Evolutionary conservation across 2,888 invertebrate species (phyloP), one percentile per base, ranked within the genome.

Genomic region (Eueremaeus valkanovi): DNA sequence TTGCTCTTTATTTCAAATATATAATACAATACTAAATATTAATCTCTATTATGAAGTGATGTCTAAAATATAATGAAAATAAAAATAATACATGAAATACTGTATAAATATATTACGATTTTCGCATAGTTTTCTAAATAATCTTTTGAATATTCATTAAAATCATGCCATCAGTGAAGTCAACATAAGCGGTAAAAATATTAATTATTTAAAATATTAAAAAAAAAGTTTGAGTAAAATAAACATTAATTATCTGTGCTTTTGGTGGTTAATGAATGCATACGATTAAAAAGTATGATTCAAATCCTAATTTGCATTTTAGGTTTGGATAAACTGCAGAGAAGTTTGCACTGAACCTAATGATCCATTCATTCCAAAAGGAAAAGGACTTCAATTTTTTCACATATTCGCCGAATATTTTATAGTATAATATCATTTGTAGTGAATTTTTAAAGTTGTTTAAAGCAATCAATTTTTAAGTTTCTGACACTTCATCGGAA

Each of bases 401-500:
- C 24, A 55, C 55, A 16, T 55, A n/a, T 24, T 55, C 27, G 13
- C 3, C 27, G 45, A 45, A 45, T 45, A 45, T 6, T 45, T 45
- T 45, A 45, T 11, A 36, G 45, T 18, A 11, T 45, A 45, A 45
- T 45, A 45, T 45, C 55, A 55, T 24, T 55, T 55, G 55, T 55
- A 21, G 21, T 55, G 55, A 24, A 24, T 55, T 21, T 61, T 21
- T 5, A 61, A 24, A n/a, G n/a, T n/a, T n/a, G 21, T 33, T 31
- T 13, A 63, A 66, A 36, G 66, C 40, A 40, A 66, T 66, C 66
- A 66, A 66, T 66, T 66, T 66, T 66, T 66, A 36, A 66, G 16
- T 36, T 36, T 66, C n/a, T 66, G 66, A 66, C 66, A 66, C 66
- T 36, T 66, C 16, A 66, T 66, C 66, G 66, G 66, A 66, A 66